These are phyloP conservation scores for Melanerpes aurifrons DNA, from an alignment of 2,113 vertebrate genomes.

Conservation along the genomic window DNA sequence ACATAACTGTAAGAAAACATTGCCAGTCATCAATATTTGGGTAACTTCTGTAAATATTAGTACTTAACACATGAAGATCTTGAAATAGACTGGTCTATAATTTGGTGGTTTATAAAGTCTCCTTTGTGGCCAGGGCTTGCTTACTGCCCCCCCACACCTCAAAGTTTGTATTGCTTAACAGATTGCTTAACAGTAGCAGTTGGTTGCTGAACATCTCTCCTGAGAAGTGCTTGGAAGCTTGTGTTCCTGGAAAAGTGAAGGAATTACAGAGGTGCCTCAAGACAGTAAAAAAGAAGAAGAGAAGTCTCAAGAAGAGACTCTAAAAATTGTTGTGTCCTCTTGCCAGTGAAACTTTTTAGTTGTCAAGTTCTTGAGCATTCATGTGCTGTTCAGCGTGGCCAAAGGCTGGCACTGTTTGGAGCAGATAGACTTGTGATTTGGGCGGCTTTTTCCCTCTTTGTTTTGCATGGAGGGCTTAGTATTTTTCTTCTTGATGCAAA, in stretches of 20 bases:
- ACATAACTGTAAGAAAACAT: not conserved
- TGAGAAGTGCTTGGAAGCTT: not conserved
- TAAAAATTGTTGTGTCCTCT: not conserved
- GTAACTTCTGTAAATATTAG: not conserved
- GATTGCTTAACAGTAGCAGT: not conserved
- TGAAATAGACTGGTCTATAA: not conserved
- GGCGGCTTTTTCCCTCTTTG: not conserved
- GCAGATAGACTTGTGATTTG: not conserved
- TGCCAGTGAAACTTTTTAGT: not conserved
- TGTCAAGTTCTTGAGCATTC: not conserved
- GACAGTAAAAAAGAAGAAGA: no score
- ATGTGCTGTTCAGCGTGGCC: not conserved
- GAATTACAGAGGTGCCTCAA: not conserved
- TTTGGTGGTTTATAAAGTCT: not conserved
- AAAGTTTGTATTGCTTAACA: not conserved
- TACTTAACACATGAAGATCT: not conserved
- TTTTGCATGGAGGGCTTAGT: not conserved
- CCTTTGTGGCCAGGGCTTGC: not conserved
- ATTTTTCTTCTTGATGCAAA: not conserved
- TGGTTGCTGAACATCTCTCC: not conserved
- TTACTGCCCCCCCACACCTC: no score
- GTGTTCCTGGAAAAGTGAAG: not conserved
- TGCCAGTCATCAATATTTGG: not conserved
- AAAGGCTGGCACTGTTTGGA: not conserved
- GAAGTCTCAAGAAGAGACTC: not conserved